phyloP scores from a whole-genome alignment of 1,140 invertebrate species.

The Drosophila ananassae region DNA sequence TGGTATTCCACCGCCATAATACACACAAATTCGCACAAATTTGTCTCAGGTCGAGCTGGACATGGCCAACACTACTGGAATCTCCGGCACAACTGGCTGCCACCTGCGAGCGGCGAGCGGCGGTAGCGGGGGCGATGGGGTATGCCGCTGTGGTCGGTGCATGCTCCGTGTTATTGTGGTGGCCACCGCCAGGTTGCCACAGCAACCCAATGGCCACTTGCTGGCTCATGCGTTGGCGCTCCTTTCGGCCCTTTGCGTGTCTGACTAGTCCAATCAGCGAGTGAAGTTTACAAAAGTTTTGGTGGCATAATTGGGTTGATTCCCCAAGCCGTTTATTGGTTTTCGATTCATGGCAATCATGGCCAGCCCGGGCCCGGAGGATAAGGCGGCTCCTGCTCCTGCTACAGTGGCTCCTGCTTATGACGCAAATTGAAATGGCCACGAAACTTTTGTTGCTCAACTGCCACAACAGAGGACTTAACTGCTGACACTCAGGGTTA shows the following conservation, averaged over 20 bases:
- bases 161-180: slow-evolving; percentile 80
- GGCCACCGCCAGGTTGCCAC: slow-evolving; percentile 66
- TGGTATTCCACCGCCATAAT: slow-evolving; percentile 34
- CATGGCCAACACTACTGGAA: slow-evolving; percentile 62
- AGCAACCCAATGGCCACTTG: slow-evolving; percentile 53
- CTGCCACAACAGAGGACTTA: slow-evolving; percentile 58
- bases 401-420: slow-evolving; percentile 7
- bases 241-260: slow-evolving; percentile 52
- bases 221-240: slow-evolving; percentile 35
- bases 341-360: slow-evolving; percentile 45
- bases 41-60: slow-evolving; percentile 30
- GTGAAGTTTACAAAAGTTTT: slow-evolving; percentile 59
- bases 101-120: slow-evolving; percentile 23
- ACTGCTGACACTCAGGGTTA: slow-evolving; percentile 67
- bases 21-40: slow-evolving; percentile 46
- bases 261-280: slow-evolving; percentile 30
- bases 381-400: not conserved
- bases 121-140: slow-evolving; percentile 1
- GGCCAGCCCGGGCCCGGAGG: slow-evolving; percentile 4
- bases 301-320: slow-evolving; percentile 76
- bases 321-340: slow-evolving; percentile 65
- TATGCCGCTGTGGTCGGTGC: slow-evolving; percentile 52
- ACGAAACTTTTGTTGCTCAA: slow-evolving; percentile 28
- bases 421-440: slow-evolving; percentile 58
- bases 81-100: slow-evolving; percentile 63